Evolutionary conservation across 2,888 invertebrate species (phyloP).

Genomic region (Caenorhabditis japonica): DNA sequence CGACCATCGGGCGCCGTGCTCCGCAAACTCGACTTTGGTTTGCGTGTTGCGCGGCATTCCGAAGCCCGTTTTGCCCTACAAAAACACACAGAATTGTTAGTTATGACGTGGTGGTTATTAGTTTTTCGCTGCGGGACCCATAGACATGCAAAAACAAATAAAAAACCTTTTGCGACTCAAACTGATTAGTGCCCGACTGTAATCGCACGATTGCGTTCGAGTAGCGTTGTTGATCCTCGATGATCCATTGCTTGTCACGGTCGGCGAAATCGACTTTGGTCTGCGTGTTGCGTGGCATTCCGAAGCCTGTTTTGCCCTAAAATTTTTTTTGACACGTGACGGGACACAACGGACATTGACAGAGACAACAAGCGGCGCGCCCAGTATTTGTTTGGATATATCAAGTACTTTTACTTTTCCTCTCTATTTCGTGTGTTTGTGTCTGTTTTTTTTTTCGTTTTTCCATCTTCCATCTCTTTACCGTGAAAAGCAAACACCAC

Average conservation of each 20-base stretch:
- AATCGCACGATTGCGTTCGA: slow-evolving; percentile 73
- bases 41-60: slow-evolving; percentile 76
- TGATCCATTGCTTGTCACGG: slow-evolving; percentile 65
- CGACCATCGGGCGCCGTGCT: slow-evolving; percentile 66
- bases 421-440: no score
- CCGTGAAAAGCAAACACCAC: no score
- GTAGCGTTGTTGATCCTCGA: slow-evolving; percentile 64
- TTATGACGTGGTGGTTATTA: neutral
- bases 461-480: no score
- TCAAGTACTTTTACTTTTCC: no score
- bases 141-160: neutral
- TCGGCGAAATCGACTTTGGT: slow-evolving; percentile 71
- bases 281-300: slow-evolving; percentile 73
- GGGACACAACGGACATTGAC: slow-evolving; percentile 19
- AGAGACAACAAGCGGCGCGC: neutral
- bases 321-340: slow-evolving; percentile 15
- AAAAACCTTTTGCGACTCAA: slow-evolving; percentile 70
- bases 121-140: neutral
- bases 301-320: slow-evolving; percentile 74
- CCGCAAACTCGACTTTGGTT: slow-evolving; percentile 69
- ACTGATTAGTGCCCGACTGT: slow-evolving; percentile 76
- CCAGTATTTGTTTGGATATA: no score
- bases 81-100: no score
- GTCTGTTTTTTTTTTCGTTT: no score
- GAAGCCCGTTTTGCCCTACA: slow-evolving; percentile 75